Evolutionary conservation across 2,113 vertebrate species (phyloP).

Genomic region (Marcusenius ussheri): DNA sequence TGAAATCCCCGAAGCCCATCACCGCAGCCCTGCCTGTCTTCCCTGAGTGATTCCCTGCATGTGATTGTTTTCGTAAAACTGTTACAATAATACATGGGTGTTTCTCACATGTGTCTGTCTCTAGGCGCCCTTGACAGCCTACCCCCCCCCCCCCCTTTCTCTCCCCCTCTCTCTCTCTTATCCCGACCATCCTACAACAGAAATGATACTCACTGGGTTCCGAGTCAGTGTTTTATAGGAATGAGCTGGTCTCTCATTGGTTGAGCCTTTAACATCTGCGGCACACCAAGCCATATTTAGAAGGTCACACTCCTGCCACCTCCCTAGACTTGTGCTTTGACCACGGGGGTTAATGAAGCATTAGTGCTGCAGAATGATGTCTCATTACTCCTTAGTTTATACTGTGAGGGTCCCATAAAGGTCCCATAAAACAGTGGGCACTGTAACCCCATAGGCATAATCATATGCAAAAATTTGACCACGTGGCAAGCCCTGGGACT

Average conservation of each 20-base stretch:
- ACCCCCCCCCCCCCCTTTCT: background rate
- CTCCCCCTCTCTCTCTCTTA: background rate
- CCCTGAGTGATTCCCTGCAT: background rate
- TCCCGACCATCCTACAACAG: background rate
- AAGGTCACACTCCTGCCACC: background rate
- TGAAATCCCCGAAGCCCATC: background rate
- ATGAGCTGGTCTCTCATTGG: background rate
- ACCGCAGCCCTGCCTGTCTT: background rate
- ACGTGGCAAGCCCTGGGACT: background rate
- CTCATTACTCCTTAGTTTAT: background rate
- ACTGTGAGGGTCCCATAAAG: background rate
- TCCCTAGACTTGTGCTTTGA: background rate
- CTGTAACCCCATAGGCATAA: background rate
- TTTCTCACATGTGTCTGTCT: background rate
- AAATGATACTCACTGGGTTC: background rate
- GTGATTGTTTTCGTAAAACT: background rate
- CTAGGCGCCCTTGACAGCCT: background rate
- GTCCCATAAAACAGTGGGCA: background rate
- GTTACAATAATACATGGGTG: background rate
- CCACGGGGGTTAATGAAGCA: background rate
- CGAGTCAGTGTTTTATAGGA: background rate
- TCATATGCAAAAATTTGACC: background rate
- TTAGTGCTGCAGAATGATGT: background rate
- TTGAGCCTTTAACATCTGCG: background rate
- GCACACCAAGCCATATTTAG: background rate